These are phyloP conservation scores for Erebia epiphron DNA, from an alignment of 2,888 invertebrate species.

Conservation along the genomic window DNA sequence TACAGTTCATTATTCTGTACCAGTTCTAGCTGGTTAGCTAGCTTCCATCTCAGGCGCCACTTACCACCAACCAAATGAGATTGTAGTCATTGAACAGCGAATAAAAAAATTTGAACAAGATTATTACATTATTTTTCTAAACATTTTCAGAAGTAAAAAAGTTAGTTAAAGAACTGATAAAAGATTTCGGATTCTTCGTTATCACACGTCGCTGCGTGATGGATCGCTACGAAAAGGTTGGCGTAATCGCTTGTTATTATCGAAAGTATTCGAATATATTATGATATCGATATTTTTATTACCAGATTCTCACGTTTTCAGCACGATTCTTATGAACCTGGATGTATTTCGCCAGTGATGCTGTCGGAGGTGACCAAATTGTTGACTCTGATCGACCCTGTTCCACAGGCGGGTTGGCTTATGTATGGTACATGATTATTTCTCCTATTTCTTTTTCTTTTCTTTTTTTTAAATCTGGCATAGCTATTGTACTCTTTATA, in stretches of 20 bases:
- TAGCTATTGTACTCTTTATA: too few species aligned
- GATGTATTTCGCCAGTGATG: slow-evolving; percentile 60
- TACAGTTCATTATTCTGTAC: too few species aligned
- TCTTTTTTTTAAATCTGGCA: too few species aligned
- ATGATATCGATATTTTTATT: background rate
- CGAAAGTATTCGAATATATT: background rate
- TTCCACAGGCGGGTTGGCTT: slow-evolving; percentile 69
- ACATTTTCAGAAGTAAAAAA: slow-evolving; percentile 54
- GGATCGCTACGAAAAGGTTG: slow-evolving; percentile 71
- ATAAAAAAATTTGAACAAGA: too few species aligned
- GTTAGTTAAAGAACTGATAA: slow-evolving; percentile 63
- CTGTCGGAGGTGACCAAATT: slow-evolving; percentile 67
- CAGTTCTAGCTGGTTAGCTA: too few species aligned
- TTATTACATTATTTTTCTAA: background rate
- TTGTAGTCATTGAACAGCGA: too few species aligned
- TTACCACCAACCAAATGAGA: too few species aligned
- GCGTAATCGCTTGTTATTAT: background rate
- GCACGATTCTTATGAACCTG: slow-evolving; percentile 67
- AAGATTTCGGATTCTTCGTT: slow-evolving; percentile 66
- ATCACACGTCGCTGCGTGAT: slow-evolving; percentile 70
- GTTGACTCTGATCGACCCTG: slow-evolving; percentile 60
- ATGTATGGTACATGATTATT: slow-evolving; percentile 63
- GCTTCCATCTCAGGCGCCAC: too few species aligned
- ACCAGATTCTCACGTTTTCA: slow-evolving; percentile 41
- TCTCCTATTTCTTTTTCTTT: too few species aligned